Evolutionary conservation across 2,113 vertebrate species (phyloP), one percentile per base, ranked within the genome.

Genomic region (Saguinus imperator): DNA sequence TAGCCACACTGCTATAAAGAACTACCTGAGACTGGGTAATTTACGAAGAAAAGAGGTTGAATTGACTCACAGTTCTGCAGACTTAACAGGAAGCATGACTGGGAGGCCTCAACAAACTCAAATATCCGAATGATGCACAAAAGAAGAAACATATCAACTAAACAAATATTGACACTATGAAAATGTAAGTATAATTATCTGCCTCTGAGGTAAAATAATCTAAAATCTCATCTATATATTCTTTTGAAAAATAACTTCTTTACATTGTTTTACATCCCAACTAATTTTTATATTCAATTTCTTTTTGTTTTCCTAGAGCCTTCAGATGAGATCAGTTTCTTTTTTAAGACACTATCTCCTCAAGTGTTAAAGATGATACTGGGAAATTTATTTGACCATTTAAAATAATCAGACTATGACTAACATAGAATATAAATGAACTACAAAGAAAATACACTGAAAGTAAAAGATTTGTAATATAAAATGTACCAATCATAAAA

Each of bases 121-220:
- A 45, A 75, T n/a, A 90, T 37, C 55, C 72, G 70, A 90, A 93
- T 58, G 48, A 75, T 79, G 23, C 11, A 20, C 48, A 18, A 50
- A 20, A 50, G 29, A 92, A 64, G 37, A 73, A 91, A 87, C 37
- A 10, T 52, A 52, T 29, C 21, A 43, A 20, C 64, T 48, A 18
- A 91, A 85, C 18, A 96, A 80, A 87, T 45, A 58, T 1, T 86
- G 64, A 70, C 66, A 81, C 76, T 87, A 90, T 66, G 79, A 50
- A 97, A 93, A 66, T 66, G 66, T 37, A 94, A 55, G 8, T 45
- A 58, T 25, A 94, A 91, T 70, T 68, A 91, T 82, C 86, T 90
- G 18, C 66, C 48, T 29, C 37, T 79, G 20, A 75, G 27, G 29
- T 68, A 73, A 88, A 80, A 87, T 91, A 50, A 72, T 35, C 45